Percentiles rank a stretch among this genome's conserved stretches.
Evolutionary conservation across 2,113 vertebrate genomes (phyloP).

Genomic region (Guaruba guarouba): DNA sequence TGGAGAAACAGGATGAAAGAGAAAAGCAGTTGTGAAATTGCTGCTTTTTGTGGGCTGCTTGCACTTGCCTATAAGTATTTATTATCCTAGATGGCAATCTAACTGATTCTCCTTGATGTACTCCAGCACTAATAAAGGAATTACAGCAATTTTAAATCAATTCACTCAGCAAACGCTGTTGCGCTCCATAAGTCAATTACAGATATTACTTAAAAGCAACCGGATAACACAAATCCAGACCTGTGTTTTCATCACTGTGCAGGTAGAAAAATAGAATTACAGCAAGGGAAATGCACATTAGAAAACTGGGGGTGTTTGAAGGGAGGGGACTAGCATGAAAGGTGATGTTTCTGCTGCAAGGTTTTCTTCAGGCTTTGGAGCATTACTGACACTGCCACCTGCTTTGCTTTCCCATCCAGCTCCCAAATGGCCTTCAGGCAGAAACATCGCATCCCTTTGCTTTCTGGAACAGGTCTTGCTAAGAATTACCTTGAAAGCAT

Average conservation of each 20-base stretch:
- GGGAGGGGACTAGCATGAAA: neutral
- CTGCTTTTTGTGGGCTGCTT: conserved; percentile 25
- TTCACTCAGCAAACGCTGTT: neutral
- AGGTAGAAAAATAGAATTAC: conserved; percentile 20
- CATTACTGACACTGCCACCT: neutral
- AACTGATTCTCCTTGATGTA: conserved; percentile 40
- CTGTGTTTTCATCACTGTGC: neutral
- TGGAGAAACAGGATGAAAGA: conserved; percentile 7
- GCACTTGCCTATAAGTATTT: conserved; percentile 44
- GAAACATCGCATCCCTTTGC: neutral
- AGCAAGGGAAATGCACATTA: neutral
- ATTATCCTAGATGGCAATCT: conserved; percentile 60
- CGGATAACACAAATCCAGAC: neutral
- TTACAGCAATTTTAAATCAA: conserved; percentile 59
- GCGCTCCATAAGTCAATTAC: conserved; percentile 41
- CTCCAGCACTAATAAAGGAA: conserved; percentile 49
- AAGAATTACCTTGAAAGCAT: neutral
- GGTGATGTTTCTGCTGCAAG: neutral
- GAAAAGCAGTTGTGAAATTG: conserved; percentile 38
- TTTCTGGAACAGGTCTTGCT: neutral
- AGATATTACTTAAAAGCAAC: conserved; percentile 14
- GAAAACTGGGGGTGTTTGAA: neutral
- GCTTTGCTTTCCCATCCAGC: neutral
- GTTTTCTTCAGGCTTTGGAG: neutral
- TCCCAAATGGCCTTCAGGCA: conserved; percentile 3